Percentiles rank a stretch among this genome's conserved stretches.
phyloP scores from a whole-genome alignment of 2,797 vertebrate species.

The Peromyscus melanophrys region DNA sequence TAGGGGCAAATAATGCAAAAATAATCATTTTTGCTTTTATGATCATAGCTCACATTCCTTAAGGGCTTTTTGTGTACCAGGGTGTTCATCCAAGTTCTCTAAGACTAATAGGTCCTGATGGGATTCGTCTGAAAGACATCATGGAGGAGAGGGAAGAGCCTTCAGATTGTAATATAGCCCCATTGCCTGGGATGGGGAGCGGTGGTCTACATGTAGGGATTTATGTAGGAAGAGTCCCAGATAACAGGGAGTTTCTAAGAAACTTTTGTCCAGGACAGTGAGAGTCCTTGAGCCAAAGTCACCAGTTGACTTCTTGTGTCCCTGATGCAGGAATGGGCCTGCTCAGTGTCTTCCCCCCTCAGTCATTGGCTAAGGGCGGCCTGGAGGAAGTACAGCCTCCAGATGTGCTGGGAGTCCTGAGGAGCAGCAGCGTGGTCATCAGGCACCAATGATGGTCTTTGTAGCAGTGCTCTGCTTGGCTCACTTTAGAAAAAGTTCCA shows the following conservation, averaged over 20 bases:
- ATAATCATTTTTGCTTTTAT: not conserved
- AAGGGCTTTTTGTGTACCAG: not conserved
- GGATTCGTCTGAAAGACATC: not conserved
- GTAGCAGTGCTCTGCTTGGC: not conserved
- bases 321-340: not conserved
- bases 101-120: not conserved
- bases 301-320: not conserved
- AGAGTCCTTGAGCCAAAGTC: not conserved
- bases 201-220: not conserved
- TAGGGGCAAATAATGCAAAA: conserved; percentile 14
- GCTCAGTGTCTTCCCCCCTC: fast-evolving
- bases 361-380: not conserved
- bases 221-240: not conserved
- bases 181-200: not conserved
- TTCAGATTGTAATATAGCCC: not conserved
- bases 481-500: not conserved
- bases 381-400: not conserved
- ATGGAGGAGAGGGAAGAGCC: not conserved
- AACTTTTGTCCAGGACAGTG: not conserved
- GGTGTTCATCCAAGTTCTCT: not conserved
- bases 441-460: not conserved
- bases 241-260: not conserved
- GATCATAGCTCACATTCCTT: not conserved
- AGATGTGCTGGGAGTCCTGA: not conserved
- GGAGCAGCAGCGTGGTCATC: not conserved